phyloP scores from a whole-genome alignment of 2,797 vertebrate genomes.

The Argya squamiceps region DNA sequence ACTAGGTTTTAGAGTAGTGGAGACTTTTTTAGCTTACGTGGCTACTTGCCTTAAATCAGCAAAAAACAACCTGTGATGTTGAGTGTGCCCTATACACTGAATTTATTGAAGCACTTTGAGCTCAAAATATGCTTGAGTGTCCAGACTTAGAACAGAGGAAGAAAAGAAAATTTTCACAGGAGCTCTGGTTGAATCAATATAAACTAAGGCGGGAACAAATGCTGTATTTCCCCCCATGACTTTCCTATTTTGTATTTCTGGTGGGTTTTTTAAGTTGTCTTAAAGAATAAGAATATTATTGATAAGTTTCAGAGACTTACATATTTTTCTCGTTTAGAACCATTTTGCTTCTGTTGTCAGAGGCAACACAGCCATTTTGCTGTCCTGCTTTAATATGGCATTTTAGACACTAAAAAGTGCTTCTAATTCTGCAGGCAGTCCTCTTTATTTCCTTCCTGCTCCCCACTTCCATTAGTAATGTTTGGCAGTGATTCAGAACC shows the following conservation, averaged over 20 bases:
- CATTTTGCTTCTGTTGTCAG: not conserved
- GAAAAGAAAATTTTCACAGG: not conserved
- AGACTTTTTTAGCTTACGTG: not conserved
- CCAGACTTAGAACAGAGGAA: not conserved
- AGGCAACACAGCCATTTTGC: not conserved
- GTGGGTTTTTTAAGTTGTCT: not conserved
- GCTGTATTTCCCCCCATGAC: not conserved
- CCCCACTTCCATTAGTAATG: not conserved
- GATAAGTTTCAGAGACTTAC: not conserved
- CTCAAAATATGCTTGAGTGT: not conserved
- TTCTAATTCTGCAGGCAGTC: conserved; percentile 1
- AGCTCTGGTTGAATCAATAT: not conserved
- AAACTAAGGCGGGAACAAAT: not conserved
- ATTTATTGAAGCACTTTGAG: not conserved
- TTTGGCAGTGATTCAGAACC: conserved; percentile 34
- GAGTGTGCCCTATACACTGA: fast-evolving
- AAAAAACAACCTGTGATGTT: not conserved
- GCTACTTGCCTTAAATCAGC: not conserved
- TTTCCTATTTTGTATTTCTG: not conserved
- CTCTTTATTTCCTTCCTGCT: conserved; percentile 36
- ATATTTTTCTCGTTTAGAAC: not conserved
- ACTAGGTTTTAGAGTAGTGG: not conserved
- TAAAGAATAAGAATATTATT: not conserved
- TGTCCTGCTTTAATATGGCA: not conserved
- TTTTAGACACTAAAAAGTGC: conserved; percentile 1